phyloP scores from a whole-genome alignment of 1,140 invertebrate genomes.

The Zaprionus nigranus region DNA sequence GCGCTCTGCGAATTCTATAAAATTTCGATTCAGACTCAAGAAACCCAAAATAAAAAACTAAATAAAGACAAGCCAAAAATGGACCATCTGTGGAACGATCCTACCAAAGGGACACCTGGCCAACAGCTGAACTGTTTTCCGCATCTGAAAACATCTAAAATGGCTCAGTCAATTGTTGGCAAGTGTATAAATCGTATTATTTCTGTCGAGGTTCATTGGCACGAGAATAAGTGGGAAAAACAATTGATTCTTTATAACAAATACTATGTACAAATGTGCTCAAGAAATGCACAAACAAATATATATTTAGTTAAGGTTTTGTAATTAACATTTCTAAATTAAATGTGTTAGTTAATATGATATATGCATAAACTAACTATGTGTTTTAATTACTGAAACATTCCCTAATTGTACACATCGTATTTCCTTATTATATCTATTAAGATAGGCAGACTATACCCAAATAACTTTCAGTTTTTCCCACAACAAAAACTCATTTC shows the following conservation, averaged over 20 bases:
- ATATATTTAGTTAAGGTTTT: too few species aligned
- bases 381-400: not conserved
- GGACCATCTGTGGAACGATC: constrained; percentile 19
- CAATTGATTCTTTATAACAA: not conserved
- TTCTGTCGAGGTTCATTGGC: constrained; percentile 35
- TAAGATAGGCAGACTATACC: too few species aligned
- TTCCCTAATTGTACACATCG: not conserved
- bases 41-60: constrained; percentile 21
- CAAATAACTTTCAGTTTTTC: not conserved
- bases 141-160: constrained; percentile 23
- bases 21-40: constrained; percentile 11
- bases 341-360: not conserved
- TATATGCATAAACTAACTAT: not conserved
- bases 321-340: not conserved
- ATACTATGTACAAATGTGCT: not conserved
- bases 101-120: constrained; percentile 24
- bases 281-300: too few species aligned
- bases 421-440: too few species aligned
- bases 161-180: constrained; percentile 18
- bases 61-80: constrained; percentile 24
- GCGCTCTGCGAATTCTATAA: constrained; percentile 22
- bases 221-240: not conserved
- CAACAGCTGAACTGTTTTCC: constrained; percentile 17
- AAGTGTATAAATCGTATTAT: constrained; percentile 1
- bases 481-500: not conserved